A percentile compares a stretch with the other conserved stretches of the same genome.
Evolutionary conservation across 2,797 vertebrate species (phyloP).

Genomic region (Emys orbicularis): DNA sequence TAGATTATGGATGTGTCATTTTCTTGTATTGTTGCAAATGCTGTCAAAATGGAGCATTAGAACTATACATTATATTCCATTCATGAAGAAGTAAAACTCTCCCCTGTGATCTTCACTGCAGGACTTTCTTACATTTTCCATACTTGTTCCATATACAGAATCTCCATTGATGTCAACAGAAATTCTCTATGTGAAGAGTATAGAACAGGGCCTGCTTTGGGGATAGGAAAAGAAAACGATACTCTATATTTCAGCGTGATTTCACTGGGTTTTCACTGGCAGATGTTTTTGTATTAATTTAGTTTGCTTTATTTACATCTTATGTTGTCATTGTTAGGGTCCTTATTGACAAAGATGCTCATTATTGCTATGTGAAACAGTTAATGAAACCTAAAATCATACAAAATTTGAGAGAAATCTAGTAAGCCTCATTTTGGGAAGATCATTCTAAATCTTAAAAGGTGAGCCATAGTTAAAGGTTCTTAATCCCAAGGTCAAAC

Average conservation of each 20-base stretch:
- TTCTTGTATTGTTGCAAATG: not conserved
- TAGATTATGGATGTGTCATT: not conserved
- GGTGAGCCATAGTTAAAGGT: not conserved
- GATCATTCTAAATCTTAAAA: not conserved
- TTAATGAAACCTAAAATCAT: not conserved
- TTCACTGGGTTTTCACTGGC: not conserved
- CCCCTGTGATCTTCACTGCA: not conserved
- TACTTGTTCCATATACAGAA: not conserved
- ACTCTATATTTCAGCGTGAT: not conserved
- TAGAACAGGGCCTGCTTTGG: not conserved
- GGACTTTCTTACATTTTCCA: not conserved
- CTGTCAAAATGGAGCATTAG: not conserved
- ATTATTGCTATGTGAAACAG: not conserved
- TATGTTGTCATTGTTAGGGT: not conserved
- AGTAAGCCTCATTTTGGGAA: not conserved
- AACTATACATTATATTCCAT: not conserved
- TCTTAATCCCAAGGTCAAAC: slow-evolving; percentile 64
- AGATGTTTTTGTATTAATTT: not conserved
- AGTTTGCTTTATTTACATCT: not conserved
- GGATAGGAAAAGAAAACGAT: not conserved
- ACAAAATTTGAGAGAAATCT: not conserved
- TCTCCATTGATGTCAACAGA: not conserved
- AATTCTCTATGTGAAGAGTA: not conserved
- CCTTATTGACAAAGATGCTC: not conserved
- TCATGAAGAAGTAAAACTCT: not conserved